Evolutionary conservation across 2,888 invertebrate species (phyloP), one percentile per base, ranked within the genome.

Genomic region (Leptothorax acervorum): DNA sequence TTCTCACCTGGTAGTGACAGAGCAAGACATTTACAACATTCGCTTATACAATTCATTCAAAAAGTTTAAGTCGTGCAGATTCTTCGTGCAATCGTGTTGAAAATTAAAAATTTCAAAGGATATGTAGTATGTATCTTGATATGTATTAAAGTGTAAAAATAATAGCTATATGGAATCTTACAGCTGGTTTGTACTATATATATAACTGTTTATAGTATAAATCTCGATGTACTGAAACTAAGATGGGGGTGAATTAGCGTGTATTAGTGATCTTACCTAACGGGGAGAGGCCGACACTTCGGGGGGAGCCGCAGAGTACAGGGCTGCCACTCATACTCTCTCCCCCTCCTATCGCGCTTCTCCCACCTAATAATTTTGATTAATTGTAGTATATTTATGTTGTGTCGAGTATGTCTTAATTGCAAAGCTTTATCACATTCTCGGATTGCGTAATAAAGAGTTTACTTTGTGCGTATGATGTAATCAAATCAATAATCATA

Each of bases 261-360:
- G 90, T 92, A 89, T 88, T 89, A 76, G 86, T 88, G 85, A 87
- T 90, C 94, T 94, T 95, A 96, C 96, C 96, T 95, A 96, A 93
- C 79, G 96, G 96, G 88, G 96, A 96, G 87, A 96, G 93, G 88
- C 95, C 95, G 90, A 96, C 95, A 94, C 96, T 96, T 93, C 95
- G 95, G 86, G 96, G 95, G 87, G 96, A 96, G 89, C 95, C 95
- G 89, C 95, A 95, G 76, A 95, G 95, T 92, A 95, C 95, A 82
- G 96, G 95, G 92, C 96, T 96, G 94, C 96, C 95, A 92, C 96
- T 95, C 87, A 95, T 93, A 93, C 96, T 96, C 91, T 96, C 96
- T 88, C 93, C 94, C 93, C 94, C 94, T 92, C 92, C 93, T 91
- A 93, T 92, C 91, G 94, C 92, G 92, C 93, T 94, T 93, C 93